Evolutionary conservation across 23 tunicate genomes (phyloP).

Genomic region (Halocynthia roretzi): DNA sequence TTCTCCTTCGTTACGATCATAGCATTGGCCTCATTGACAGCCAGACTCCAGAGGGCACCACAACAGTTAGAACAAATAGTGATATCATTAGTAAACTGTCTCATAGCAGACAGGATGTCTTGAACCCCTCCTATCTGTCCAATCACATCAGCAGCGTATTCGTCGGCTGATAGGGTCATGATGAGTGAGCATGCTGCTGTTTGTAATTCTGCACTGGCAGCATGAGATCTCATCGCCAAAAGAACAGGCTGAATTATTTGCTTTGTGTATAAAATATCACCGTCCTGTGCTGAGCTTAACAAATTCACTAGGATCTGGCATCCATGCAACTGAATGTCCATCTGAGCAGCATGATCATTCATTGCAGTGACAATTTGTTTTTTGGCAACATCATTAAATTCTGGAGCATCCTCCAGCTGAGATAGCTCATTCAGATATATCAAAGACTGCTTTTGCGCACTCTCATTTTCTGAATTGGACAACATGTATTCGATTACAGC

Average conservation of each 20-base stretch:
- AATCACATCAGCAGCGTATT: constrained; percentile 80
- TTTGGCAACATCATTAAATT: constrained; percentile 25
- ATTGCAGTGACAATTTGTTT: constrained; percentile 41
- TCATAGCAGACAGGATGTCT: constrained; percentile 77
- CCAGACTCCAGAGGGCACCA: constrained; percentile 84
- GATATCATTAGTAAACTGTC: constrained; percentile 71
- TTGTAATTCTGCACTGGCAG: constrained; percentile 61
- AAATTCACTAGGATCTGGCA: constrained; percentile 36
- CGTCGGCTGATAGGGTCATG: constrained; percentile 83
- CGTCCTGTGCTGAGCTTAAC: constrained; percentile 4
- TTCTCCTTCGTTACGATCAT: constrained; percentile 86
- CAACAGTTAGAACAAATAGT: constrained; percentile 72
- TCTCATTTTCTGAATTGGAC: constrained; percentile 42
- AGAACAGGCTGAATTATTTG: constrained; percentile 60
- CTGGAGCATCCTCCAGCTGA: neutral
- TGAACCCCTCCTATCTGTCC: constrained; percentile 96
- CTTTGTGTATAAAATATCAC: constrained; percentile 46
- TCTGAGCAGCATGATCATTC: constrained; percentile 49
- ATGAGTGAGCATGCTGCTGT: constrained; percentile 65
- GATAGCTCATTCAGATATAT: constrained; percentile 28
- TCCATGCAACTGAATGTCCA: constrained; percentile 52
- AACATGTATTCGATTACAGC: constrained; percentile 59
- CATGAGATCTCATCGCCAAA: constrained; percentile 69
- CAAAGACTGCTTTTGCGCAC: constrained; percentile 57
- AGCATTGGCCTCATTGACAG: constrained; percentile 86